Evolutionary conservation across 1,140 invertebrate genomes (phyloP).

Genomic region (Monochamus saltuarius): DNA sequence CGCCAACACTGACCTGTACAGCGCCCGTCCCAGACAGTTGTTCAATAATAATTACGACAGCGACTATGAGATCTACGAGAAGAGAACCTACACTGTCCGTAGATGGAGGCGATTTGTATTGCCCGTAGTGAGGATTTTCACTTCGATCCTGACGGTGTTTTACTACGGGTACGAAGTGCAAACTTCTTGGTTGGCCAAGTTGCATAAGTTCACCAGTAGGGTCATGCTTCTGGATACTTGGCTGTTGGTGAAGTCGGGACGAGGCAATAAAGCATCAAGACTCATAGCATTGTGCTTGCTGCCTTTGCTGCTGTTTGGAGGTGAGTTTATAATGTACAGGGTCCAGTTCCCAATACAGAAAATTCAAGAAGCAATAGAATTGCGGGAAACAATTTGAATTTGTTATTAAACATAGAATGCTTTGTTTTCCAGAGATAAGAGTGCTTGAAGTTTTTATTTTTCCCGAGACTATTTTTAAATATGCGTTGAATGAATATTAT

Average conservation of each 20-base stretch:
- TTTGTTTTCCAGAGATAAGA: too few species aligned
- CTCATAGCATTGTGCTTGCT: constrained; percentile 51
- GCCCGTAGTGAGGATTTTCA: constrained; percentile 3
- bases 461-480: too few species aligned
- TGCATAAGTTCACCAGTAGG: constrained; percentile 40
- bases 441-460: too few species aligned
- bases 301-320: constrained; percentile 53
- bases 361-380: too few species aligned
- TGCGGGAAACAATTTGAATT: too few species aligned
- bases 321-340: constrained; percentile 52
- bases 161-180: constrained; percentile 20
- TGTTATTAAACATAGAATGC: too few species aligned
- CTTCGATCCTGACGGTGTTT: constrained; percentile 14
- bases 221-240: constrained; percentile 55
- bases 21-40: constrained; percentile 2
- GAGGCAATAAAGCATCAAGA: constrained; percentile 32
- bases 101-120: background rate
- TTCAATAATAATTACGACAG: constrained; percentile 29
- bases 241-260: constrained; percentile 47
- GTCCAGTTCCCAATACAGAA: too few species aligned
- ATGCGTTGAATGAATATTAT: too few species aligned
- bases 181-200: constrained; percentile 21
- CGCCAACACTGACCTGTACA: too few species aligned
- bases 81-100: constrained; percentile 6
- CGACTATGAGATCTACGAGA: constrained; percentile 16